phyloP scores from a whole-genome alignment of 2,113 vertebrate species.

The Hylia prasina region DNA sequence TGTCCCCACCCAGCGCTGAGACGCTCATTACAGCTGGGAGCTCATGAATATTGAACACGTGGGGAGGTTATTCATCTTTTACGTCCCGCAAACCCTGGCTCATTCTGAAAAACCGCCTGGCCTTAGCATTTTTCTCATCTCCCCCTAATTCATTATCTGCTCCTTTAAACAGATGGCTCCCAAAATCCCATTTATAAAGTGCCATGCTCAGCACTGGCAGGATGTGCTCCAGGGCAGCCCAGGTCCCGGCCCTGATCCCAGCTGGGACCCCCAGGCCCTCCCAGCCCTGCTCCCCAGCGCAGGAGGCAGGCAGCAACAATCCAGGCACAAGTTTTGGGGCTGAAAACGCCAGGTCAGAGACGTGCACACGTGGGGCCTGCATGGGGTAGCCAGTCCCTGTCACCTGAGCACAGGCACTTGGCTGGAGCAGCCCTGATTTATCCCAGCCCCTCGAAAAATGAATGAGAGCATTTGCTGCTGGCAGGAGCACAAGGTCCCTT shows the following conservation, averaged over 20 bases:
- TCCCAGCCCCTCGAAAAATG: not conserved
- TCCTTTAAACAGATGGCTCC: slow-evolving; percentile 56
- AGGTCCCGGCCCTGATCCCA: rapidly evolving
- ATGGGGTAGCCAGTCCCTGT: rapidly evolving
- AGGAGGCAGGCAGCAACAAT: not conserved
- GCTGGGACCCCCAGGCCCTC: not conserved
- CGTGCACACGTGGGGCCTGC: rapidly evolving
- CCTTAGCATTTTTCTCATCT: slow-evolving; percentile 60
- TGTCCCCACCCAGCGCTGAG: slow-evolving; percentile 1
- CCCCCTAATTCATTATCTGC: slow-evolving; percentile 52
- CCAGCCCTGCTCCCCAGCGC: rapidly evolving
- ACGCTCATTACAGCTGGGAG: slow-evolving; percentile 10
- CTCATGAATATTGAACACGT: slow-evolving; percentile 61
- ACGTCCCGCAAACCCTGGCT: slow-evolving; percentile 16
- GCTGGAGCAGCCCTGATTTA: slow-evolving; percentile 30
- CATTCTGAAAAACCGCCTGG: slow-evolving; percentile 59
- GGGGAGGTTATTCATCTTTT: slow-evolving; percentile 66
- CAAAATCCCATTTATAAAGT: slow-evolving; percentile 30
- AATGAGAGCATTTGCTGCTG: slow-evolving; percentile 22
- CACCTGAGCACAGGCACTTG: not conserved
- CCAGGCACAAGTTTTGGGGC: not conserved
- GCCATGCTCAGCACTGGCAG: not conserved
- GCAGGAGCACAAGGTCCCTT: not conserved
- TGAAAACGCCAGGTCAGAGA: not conserved
- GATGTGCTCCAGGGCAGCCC: not conserved